Base-by-base conservation (phyloP, 2,888 invertebrate species). In the Xylota segnis region DNA sequence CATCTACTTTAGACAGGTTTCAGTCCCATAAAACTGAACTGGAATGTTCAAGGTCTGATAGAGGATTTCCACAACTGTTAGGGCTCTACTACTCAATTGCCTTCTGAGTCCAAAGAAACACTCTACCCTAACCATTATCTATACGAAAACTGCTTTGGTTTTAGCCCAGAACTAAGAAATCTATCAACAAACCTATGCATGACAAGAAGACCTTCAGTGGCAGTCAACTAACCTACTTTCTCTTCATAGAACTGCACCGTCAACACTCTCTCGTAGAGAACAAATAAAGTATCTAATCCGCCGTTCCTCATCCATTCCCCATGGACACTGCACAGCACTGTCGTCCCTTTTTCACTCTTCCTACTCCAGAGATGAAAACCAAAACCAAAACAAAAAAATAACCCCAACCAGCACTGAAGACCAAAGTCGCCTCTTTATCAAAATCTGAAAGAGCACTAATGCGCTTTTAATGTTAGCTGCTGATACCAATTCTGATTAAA, bases 391-490 rank as follows among this genome's bases (percentile, higher is more conserved):
- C 18, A 37, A 47, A 43, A 59, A 66, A 66, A 72, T n/a, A 14
- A 34, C 32, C 0, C 7, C 14, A 45, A 10, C 32, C 63, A 47
- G 43, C 32, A 65, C 12, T 71, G 40, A 77, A 82, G 76, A 68
- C 78, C 68, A 78, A 78, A 81, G 82, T 81, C 88, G 78, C 88
- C 88, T 76, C 70, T 78, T 83, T 87, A 87, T 79, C 82, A 83
- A 87, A 82, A 87, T 82, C 88, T 90, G 89, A 88, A 90, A 89
- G 89, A 89, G 89, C 91, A 91, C 92, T 92, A 92, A 92, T 92
- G 92, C 92, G 92, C 92, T 92, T 92, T 92, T 92, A 92, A 91
- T 92, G 92, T 92, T 91, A 90, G 90, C 89, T 90, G 90, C 90
- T 91, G 92, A 92, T 92, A 91, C 90, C 90, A 92, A 90, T 90